Evolutionary conservation across 2,113 vertebrate species (phyloP).

Genomic region (Cervus canadensis): DNA sequence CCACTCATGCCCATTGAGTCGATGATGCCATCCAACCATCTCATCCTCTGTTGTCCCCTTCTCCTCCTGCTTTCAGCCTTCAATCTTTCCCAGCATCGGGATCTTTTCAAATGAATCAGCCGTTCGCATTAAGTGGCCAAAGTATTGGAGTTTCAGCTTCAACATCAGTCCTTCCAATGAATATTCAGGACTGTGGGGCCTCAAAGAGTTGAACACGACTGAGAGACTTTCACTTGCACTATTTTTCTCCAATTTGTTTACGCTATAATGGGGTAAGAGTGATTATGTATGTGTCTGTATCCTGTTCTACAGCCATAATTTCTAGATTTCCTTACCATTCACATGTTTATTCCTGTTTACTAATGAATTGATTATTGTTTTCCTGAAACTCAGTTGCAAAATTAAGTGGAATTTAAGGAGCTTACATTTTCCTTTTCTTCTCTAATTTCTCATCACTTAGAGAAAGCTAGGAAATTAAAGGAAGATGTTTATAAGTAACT

Average conservation of each 20-base stretch:
- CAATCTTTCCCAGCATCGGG: neutral
- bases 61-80: neutral
- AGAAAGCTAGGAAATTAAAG: neutral
- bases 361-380: neutral
- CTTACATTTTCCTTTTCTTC: neutral
- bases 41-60: neutral
- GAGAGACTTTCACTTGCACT: neutral
- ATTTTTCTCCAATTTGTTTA: neutral
- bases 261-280: neutral
- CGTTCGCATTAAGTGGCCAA: fast-evolving
- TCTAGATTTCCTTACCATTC: neutral
- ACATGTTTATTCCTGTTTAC: neutral
- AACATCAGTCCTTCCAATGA: neutral
- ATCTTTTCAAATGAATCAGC: neutral
- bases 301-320: neutral
- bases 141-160: neutral
- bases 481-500: neutral
- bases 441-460: neutral
- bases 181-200: neutral
- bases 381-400: neutral
- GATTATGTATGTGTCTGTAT: neutral
- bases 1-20: neutral
- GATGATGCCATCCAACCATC: neutral
- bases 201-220: neutral
- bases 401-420: neutral